Percentiles rank a stretch among this genome's conserved stretches.
Conservation (phyloP, 2,797 vertebrate genomes). For the Arnoldichthys spilopterus region DNA sequence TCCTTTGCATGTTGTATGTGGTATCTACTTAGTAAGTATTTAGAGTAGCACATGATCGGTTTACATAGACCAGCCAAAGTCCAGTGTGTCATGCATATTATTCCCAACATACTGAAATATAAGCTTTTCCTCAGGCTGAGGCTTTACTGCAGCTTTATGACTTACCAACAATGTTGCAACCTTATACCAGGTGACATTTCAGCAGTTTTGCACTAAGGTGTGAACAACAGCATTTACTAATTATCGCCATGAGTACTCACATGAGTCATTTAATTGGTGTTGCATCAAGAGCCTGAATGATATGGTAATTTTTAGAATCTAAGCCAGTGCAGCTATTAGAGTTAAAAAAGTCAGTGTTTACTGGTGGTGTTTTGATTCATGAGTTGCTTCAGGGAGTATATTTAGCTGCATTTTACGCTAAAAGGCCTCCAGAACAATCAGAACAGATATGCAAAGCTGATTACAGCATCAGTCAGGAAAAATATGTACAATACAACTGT, state of each 20-base stretch:
- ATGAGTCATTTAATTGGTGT: conserved; percentile 14
- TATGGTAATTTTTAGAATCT: background rate
- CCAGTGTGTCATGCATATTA: background rate
- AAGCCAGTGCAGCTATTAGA: background rate
- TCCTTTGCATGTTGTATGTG: background rate
- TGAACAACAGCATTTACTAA: conserved; percentile 15
- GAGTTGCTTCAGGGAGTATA: background rate
- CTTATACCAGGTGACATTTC: conserved; percentile 9
- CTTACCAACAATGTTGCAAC: conserved; percentile 15
- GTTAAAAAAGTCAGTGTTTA: background rate
- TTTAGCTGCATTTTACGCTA: background rate
- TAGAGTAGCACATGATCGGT: conserved; percentile 9
- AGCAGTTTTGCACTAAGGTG: conserved; percentile 5
- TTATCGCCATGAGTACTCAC: background rate
- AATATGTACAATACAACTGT: too few species aligned
- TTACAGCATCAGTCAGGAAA: background rate
- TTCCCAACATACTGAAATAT: background rate
- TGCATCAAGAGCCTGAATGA: background rate
- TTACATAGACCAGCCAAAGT: background rate
- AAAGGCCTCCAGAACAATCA: too few species aligned
- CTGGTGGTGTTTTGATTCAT: background rate
- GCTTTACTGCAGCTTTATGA: conserved; percentile 23
- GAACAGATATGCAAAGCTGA: background rate
- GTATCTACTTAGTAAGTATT: conserved; percentile 12
- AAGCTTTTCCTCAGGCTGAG: background rate